Percentiles rank a stretch among this genome's conserved stretches.
Evolutionary conservation across 2,797 vertebrate genomes (phyloP).

Genomic region (Emydoidea blandingii): DNA sequence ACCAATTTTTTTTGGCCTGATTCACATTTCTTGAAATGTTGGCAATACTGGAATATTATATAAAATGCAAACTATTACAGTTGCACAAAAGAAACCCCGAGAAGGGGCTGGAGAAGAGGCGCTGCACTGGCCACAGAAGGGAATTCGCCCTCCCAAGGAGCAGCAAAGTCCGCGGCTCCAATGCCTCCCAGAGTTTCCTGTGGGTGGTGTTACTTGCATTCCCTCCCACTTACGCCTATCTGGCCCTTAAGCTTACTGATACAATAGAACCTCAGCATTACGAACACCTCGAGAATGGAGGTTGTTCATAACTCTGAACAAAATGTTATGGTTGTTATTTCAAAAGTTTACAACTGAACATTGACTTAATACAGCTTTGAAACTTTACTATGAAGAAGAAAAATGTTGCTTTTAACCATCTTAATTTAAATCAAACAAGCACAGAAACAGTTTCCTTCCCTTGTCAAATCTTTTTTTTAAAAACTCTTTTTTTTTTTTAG

Average conservation of each 20-base stretch:
- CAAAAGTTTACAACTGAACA: too few relatives aligned
- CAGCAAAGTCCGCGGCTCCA: neutral
- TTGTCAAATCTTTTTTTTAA: too few relatives aligned
- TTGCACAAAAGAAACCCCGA: fast-evolving
- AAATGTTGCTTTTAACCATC: too few relatives aligned
- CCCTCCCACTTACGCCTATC: neutral
- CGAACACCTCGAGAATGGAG: too few relatives aligned
- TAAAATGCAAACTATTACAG: neutral
- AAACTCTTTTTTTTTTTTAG: too few relatives aligned
- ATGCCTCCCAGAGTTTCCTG: fast-evolving
- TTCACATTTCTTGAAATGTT: neutral
- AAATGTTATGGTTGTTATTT: too few relatives aligned
- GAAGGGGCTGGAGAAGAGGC: neutral
- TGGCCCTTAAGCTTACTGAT: neutral
- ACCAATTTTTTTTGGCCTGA: neutral
- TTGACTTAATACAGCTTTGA: too few relatives aligned
- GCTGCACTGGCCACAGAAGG: neutral
- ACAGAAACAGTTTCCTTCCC: too few relatives aligned
- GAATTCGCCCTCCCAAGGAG: fast-evolving
- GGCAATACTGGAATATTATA: neutral
- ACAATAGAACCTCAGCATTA: too few relatives aligned
- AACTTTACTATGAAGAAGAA: too few relatives aligned
- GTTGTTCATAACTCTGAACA: too few relatives aligned
- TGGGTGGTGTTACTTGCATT: neutral
- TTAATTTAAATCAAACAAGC: too few relatives aligned